These are phyloP conservation scores for Adelges cooleyi DNA, from an alignment of 1,140 invertebrate species.

Conservation along the genomic window DNA sequence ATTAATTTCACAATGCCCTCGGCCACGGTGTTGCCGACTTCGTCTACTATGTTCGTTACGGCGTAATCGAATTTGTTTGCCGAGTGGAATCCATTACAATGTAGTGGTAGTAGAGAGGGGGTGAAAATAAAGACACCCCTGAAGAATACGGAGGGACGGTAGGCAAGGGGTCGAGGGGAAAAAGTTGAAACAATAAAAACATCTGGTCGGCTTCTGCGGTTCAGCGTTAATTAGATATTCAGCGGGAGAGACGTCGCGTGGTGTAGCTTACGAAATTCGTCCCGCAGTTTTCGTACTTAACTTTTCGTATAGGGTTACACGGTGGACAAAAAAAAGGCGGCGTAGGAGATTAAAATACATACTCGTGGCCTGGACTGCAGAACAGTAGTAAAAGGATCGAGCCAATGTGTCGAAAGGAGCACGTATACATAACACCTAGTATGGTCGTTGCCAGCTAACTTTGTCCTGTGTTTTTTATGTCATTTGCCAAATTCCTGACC, in stretches of 20 bases:
- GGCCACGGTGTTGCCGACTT: not conserved
- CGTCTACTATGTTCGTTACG: not conserved
- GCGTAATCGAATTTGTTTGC: constrained; percentile 25
- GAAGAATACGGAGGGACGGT: not conserved
- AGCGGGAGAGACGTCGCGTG: not conserved
- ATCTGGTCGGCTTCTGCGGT: constrained; percentile 14
- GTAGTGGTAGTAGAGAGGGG: not conserved
- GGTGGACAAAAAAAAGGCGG: not conserved
- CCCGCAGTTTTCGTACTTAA: not conserved
- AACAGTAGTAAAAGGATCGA: not conserved
- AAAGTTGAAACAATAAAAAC: constrained; percentile 27
- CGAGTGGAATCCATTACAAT: constrained; percentile 8
- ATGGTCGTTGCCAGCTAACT: too few species aligned
- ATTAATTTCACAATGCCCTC: not conserved
- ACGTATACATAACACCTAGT: too few species aligned
- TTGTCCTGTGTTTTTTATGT: too few species aligned
- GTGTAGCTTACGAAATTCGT: constrained; percentile 12
- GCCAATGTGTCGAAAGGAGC: not conserved
- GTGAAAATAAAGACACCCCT: not conserved
- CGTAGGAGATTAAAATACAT: not conserved
- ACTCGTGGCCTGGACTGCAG: not conserved
- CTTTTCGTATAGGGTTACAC: constrained; percentile 21
- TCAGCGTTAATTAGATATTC: constrained; percentile 24
- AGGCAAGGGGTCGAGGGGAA: not conserved
- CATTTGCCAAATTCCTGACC: too few species aligned